Evolutionary conservation across 2,888 invertebrate species (phyloP).

Genomic region (Drosophila prostipennis): DNA sequence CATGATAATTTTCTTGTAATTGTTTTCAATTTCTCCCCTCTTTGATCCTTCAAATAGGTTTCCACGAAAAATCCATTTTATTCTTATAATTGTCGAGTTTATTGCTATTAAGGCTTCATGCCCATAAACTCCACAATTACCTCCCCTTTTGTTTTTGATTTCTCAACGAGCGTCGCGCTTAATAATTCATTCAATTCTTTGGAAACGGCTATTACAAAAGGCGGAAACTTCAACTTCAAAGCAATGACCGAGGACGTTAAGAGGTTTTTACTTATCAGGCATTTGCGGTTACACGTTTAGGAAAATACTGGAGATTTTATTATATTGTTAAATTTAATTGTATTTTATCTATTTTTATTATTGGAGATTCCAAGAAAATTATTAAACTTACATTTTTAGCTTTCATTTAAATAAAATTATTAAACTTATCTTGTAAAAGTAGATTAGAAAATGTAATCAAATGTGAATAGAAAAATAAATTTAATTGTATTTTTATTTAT

Average conservation of each 20-base stretch:
- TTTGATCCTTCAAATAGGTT: background rate
- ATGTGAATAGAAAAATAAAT: no score
- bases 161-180: background rate
- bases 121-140: background rate
- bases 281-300: background rate
- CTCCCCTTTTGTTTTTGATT: conserved; percentile 12
- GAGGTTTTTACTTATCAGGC: background rate
- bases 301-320: background rate
- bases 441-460: no score
- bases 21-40: conserved; percentile 6
- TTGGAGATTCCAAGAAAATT: no score
- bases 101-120: conserved; percentile 4
- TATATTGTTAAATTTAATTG: no score
- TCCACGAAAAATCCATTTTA: conserved; percentile 28
- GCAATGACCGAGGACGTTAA: background rate
- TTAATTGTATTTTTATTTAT: no score
- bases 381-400: no score
- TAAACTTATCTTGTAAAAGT: no score
- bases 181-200: conserved; percentile 17
- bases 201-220: conserved; percentile 9
- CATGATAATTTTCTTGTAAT: conserved; percentile 56
- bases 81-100: conserved; percentile 16
- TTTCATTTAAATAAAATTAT: no score
- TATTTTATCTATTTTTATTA: no score
- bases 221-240: conserved; percentile 23